These are phyloP conservation scores for Papilio polytes DNA, from an alignment of 1,140 invertebrate genomes.

Conservation along the genomic window DNA sequence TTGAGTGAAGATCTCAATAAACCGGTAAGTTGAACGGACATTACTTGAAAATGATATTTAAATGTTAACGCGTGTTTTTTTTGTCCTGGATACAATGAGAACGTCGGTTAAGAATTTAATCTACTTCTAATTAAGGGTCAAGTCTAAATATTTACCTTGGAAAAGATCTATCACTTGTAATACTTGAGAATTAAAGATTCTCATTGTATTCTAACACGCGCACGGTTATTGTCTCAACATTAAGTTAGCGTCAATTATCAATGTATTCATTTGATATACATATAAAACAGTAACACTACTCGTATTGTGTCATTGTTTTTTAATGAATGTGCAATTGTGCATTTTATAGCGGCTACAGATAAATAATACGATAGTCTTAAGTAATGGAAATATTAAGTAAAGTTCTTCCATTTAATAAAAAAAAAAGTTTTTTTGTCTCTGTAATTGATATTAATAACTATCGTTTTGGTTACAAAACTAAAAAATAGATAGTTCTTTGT, in stretches of 20 bases:
- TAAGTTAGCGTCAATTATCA: constrained; percentile 2
- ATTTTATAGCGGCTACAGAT: not conserved
- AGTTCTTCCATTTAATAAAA: not conserved
- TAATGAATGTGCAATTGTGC: not conserved
- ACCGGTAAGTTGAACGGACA: constrained; percentile 78
- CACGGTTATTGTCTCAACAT: constrained; percentile 1
- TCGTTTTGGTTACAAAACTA: not conserved
- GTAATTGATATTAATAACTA: not conserved
- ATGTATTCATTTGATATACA: constrained; percentile 7
- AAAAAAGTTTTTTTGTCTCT: not conserved
- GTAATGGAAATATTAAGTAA: not conserved
- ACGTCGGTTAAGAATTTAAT: not conserved
- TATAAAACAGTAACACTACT: not conserved
- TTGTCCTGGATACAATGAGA: not conserved
- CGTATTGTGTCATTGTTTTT: not conserved
- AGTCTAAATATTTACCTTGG: not conserved
- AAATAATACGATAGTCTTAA: not conserved
- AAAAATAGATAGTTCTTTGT: no score
- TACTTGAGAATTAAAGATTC: not conserved
- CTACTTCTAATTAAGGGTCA: not conserved
- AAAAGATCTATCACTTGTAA: not conserved
- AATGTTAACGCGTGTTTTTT: constrained; percentile 47
- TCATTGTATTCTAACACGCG: not conserved
- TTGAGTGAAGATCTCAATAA: constrained; percentile 70
- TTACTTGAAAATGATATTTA: constrained; percentile 67